Percentiles rank a stretch among this genome's conserved stretches.
These are phyloP conservation scores for Noctua fimbriata DNA, from an alignment of 2,888 invertebrate species.

Conservation along the genomic window DNA sequence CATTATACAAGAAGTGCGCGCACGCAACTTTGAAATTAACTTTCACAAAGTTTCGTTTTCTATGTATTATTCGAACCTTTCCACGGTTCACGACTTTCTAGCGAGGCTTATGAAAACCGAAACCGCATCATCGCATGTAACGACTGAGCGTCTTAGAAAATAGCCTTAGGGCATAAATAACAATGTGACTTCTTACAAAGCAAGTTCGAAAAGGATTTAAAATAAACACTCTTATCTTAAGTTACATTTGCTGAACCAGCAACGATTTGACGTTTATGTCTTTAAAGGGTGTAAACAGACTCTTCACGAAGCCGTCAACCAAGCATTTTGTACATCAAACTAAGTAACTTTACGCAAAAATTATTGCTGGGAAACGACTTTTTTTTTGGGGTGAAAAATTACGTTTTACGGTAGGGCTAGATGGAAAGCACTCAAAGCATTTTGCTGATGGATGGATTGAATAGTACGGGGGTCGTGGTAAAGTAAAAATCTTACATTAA, in stretches of 20 bases:
- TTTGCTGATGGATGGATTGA: too few species aligned
- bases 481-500: too few species aligned
- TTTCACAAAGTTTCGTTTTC: conserved; percentile 40
- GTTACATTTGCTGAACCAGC: not conserved
- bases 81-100: conserved; percentile 41
- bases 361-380: too few species aligned
- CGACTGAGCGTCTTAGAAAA: not conserved
- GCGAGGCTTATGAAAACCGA: conserved; percentile 3
- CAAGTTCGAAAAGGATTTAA: not conserved
- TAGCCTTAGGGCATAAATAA: not conserved
- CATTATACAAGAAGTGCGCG: not conserved
- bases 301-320: too few species aligned
- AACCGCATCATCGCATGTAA: conserved; percentile 11
- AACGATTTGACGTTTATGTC: not conserved
- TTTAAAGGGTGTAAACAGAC: too few species aligned
- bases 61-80: conserved; percentile 12
- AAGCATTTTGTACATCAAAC: too few species aligned
- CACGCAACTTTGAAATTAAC: conserved; percentile 20
- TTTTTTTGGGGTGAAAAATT: too few species aligned
- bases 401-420: too few species aligned
- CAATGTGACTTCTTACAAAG: not conserved
- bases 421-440: too few species aligned
- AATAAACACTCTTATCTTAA: not conserved
- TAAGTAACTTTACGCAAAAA: too few species aligned
- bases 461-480: too few species aligned